These are phyloP conservation scores for Harpalus rubripes DNA, from an alignment of 2,888 invertebrate species.

Conservation along the genomic window DNA sequence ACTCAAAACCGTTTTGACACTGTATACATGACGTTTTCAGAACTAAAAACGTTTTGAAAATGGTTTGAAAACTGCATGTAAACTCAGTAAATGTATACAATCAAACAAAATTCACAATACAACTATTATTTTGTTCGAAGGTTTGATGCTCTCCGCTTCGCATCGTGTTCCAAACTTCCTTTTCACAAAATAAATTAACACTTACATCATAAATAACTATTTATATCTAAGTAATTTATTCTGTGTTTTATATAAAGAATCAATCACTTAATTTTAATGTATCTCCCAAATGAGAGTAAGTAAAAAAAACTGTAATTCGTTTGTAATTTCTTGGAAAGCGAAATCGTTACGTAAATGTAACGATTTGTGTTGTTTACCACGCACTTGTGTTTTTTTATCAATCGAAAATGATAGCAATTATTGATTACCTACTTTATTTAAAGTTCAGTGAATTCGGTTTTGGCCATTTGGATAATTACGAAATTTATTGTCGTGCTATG, in stretches of 20 bases:
- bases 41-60: too few species aligned
- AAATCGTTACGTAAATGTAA: conserved; percentile 53
- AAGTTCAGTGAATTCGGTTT: conserved; percentile 60
- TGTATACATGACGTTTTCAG: too few species aligned
- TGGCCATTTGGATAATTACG: conserved; percentile 60
- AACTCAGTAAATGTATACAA: too few species aligned
- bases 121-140: too few species aligned
- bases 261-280: neutral
- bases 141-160: too few species aligned
- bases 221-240: neutral
- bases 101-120: too few species aligned
- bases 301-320: conserved; percentile 8
- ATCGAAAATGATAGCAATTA: conserved; percentile 60
- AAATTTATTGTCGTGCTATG: conserved; percentile 26
- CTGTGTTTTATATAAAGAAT: neutral
- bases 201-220: too few species aligned
- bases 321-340: conserved; percentile 21
- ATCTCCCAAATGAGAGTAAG: neutral
- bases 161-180: too few species aligned
- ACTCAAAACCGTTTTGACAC: too few species aligned
- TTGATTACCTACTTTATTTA: conserved; percentile 64
- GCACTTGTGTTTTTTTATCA: conserved; percentile 53
- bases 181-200: too few species aligned
- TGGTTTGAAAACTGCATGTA: too few species aligned
- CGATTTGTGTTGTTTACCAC: conserved; percentile 51